A percentile compares a stretch with the other conserved stretches of the same genome.
These are phyloP conservation scores for Brachionus plicatilis DNA, from an alignment of 1,140 invertebrate species.

Conservation along the genomic window DNA sequence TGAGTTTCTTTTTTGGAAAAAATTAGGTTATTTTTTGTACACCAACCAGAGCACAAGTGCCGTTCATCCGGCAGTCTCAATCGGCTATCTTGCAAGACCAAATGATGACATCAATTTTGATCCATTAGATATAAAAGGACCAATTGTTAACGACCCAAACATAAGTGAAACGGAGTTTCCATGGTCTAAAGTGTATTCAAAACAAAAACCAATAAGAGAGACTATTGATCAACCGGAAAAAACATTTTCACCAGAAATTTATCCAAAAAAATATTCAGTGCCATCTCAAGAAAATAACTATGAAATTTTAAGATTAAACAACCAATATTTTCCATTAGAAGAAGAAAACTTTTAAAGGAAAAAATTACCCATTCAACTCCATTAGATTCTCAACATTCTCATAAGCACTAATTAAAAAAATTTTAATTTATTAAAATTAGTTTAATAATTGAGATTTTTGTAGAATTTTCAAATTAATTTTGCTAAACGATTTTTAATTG, in stretches of 20 bases:
- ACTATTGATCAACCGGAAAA: too few species aligned
- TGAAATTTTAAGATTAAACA: not conserved
- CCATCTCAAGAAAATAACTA: not conserved
- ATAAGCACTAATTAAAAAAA: too few species aligned
- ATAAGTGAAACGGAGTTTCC: not conserved
- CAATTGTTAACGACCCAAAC: not conserved
- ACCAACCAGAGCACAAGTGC: not conserved
- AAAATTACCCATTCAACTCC: too few species aligned
- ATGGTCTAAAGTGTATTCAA: too few species aligned
- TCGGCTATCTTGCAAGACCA: not conserved
- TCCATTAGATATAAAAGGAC: not conserved
- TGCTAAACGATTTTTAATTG: too few species aligned
- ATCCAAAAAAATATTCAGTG: too few species aligned
- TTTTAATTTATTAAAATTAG: too few species aligned
- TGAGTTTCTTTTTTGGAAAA: conserved; percentile 33
- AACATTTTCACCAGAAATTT: too few species aligned
- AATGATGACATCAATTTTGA: conserved; percentile 27
- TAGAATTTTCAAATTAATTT: too few species aligned
- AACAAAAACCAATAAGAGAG: not conserved
- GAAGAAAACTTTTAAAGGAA: too few species aligned
- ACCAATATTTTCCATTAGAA: not conserved
- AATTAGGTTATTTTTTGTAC: conserved; percentile 20
- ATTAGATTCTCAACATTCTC: too few species aligned
- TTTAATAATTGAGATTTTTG: too few species aligned
- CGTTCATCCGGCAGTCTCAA: not conserved